phyloP scores from a whole-genome alignment of 2,113 vertebrate species.

The Prinia subflava region DNA sequence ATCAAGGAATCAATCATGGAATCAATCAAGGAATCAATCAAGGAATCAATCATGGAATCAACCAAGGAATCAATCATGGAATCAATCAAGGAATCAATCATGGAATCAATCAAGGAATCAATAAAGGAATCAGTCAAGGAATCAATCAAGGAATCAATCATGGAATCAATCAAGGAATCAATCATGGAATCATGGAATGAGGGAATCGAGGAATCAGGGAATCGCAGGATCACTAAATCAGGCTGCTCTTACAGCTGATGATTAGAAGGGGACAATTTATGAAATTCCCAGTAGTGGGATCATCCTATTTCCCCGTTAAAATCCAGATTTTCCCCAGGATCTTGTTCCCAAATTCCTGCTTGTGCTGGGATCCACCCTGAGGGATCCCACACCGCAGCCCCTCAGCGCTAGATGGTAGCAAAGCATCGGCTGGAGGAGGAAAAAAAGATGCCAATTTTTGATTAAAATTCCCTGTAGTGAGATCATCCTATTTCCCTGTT shows the following conservation, averaged over 20 bases:
- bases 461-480: no score
- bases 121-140: background rate
- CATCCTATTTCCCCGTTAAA: background rate
- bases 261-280: background rate
- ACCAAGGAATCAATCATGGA: no score
- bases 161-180: background rate
- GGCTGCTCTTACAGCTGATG: background rate
- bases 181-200: no score
- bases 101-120: background rate
- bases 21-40: no score
- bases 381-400: background rate
- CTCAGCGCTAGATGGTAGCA: background rate
- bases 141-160: background rate
- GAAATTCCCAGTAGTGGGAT: no score
- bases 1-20: background rate
- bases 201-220: background rate
- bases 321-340: accelerated
- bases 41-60: background rate
- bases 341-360: accelerated
- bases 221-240: background rate
- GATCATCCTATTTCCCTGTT: no score
- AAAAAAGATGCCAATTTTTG: accelerated
- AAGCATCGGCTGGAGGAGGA: background rate
- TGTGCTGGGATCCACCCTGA: accelerated
- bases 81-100: background rate